A percentile compares a stretch with the other conserved stretches of the same genome.
Conservation (phyloP, 2,888 invertebrate species). For the Thymelicus acteon region DNA sequence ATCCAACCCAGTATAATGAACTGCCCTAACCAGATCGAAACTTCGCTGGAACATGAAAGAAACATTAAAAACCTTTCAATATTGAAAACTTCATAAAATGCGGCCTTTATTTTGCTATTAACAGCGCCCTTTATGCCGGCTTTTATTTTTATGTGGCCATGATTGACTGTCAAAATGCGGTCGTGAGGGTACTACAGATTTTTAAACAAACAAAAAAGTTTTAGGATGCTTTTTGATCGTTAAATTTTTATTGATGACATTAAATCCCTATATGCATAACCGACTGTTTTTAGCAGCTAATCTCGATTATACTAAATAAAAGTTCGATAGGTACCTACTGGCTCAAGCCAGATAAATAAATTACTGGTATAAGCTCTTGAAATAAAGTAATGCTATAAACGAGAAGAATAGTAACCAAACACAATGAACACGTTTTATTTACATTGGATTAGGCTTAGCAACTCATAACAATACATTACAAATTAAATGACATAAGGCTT, state of each 20-base stretch:
- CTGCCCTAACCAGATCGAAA: conserved; percentile 22
- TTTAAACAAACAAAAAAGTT: neutral
- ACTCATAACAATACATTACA: too few relatives aligned
- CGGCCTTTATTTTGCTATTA: conserved; percentile 23
- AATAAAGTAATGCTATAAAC: too few relatives aligned
- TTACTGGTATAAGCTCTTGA: too few relatives aligned
- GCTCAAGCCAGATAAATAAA: too few relatives aligned
- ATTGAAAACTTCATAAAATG: conserved; percentile 26
- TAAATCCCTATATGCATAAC: neutral
- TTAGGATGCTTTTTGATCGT: too few relatives aligned
- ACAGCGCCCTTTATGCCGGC: conserved; percentile 10
- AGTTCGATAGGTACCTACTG: too few relatives aligned
- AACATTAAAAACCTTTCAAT: conserved; percentile 33
- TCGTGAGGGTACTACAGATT: neutral
- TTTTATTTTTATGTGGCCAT: conserved; percentile 14
- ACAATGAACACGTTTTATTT: too few relatives aligned
- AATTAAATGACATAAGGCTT: too few relatives aligned
- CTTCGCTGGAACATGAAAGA: conserved; percentile 14
- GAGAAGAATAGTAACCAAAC: too few relatives aligned
- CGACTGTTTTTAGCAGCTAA: too few relatives aligned
- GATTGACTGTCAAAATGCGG: conserved; percentile 11
- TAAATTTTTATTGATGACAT: neutral
- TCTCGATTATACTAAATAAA: too few relatives aligned
- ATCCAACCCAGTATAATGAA: conserved; percentile 9
- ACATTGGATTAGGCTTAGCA: too few relatives aligned